Base-by-base conservation (phyloP, 1,140 invertebrate species). In the Bemisia tabaci region DNA sequence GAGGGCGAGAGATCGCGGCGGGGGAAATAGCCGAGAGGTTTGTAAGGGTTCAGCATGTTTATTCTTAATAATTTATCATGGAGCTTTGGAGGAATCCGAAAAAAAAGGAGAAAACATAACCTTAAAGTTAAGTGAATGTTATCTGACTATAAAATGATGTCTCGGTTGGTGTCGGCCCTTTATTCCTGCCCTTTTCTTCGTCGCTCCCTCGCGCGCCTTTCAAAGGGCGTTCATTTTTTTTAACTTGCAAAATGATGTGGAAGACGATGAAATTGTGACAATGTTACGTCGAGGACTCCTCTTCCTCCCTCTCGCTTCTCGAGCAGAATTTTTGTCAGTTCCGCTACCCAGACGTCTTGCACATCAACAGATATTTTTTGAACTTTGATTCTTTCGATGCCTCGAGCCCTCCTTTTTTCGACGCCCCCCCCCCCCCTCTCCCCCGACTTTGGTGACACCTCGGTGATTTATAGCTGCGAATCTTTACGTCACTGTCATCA, bases 391-490 rank as follows among this genome's bases (percentile, higher is more conserved):
- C 17, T 25, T 33, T 5, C 23, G 25, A 25, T 22, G 21, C 33
- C 23, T 25, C n/a, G n/a, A 25, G 21, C 25, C 25, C 62, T 63
- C 24, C 33, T 24, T 63, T 22, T 33, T 63, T 21, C 25, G 5
- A n/a, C 24, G 25, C 62, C 33, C 62, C n/a, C 62, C 25, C 24
- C 33, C 62, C 33, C 62, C 60, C 25, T n/a, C 60, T n/a, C 60
- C 25, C 25, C 60, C 25, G 5, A 12, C 17, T 9, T 5, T 17
- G 5, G 33, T 48, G 33, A 48, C 33, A 48, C 17, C 33, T 9
- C 5, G 5, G 17, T 48, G 33, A 48, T 48, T 48, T 48, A 48
- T 48, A 48, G 33, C 33, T 48, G 33, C 33, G 17, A 48, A 48
- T 48, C 33, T 48, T 17, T 48, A 48, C 33, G 33, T 48, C 33